phyloP scores from a whole-genome alignment of 1,140 invertebrate genomes.

The Chlorops oryzae region DNA sequence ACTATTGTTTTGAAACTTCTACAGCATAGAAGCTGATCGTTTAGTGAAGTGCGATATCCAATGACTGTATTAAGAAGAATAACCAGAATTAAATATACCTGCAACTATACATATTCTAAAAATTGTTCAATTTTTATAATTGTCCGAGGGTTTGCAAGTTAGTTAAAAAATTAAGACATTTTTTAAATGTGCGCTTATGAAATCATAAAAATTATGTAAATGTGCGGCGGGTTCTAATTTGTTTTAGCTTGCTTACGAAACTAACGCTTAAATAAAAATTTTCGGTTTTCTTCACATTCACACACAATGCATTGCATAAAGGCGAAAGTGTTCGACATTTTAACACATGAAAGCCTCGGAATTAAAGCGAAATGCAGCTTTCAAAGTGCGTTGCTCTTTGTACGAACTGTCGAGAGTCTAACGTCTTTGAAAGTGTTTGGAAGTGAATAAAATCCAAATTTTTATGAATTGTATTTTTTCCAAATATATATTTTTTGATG shows the following conservation, averaged over 20 bases:
- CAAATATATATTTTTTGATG: constrained; percentile 23
- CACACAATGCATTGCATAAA: constrained; percentile 42
- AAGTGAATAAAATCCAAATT: constrained; percentile 19
- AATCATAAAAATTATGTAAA: neutral
- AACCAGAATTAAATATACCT: no score
- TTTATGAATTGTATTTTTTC: constrained; percentile 20
- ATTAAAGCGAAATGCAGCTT: constrained; percentile 40
- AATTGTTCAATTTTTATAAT: no score
- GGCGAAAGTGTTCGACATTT: no score
- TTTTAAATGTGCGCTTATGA: no score
- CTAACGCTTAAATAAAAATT: constrained; percentile 21
- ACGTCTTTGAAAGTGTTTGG: constrained; percentile 40
- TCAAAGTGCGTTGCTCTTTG: constrained; percentile 32
- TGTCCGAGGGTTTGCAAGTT: no score
- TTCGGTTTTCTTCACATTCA: constrained; percentile 33
- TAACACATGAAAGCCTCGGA: no score
- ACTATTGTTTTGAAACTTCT: no score
- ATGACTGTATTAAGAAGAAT: no score
- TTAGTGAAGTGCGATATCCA: no score
- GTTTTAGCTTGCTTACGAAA: constrained; percentile 13
- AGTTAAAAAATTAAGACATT: no score
- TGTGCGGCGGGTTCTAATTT: constrained; percentile 26
- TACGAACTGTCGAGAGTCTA: constrained; percentile 45
- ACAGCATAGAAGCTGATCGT: no score
- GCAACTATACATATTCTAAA: no score